Evolutionary conservation across 1,140 invertebrate genomes (phyloP).

Genomic region (Triops cancriformis): DNA sequence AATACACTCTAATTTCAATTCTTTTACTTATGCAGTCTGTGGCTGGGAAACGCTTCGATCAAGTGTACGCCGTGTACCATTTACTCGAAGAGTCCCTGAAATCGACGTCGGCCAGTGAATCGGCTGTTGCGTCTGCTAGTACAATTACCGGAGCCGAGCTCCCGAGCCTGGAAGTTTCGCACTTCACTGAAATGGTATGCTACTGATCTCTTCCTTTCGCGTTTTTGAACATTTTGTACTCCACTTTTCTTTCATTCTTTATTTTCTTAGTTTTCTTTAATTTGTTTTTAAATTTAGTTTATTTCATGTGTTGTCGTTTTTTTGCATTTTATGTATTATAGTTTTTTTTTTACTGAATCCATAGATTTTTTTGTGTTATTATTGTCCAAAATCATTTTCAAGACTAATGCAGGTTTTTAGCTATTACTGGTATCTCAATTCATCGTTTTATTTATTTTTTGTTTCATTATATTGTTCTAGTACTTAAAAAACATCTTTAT

Average conservation of each 20-base stretch:
- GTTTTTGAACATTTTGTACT: not conserved
- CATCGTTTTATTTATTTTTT: not conserved
- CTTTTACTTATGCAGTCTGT: constrained; percentile 57
- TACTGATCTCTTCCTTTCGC: constrained; percentile 19
- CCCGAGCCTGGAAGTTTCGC: constrained; percentile 39
- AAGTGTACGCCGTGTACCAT: constrained; percentile 94
- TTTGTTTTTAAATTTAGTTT: too few relatives aligned
- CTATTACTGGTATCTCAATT: too few relatives aligned
- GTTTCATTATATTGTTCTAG: too few relatives aligned
- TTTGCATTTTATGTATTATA: too few relatives aligned
- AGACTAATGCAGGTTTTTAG: too few relatives aligned
- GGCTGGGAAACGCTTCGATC: constrained; percentile 78
- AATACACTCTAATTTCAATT: not conserved
- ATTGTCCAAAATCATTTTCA: too few relatives aligned
- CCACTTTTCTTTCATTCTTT: too few relatives aligned
- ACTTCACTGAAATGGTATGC: constrained; percentile 57
- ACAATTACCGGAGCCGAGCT: constrained; percentile 38
- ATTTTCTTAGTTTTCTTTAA: too few relatives aligned
- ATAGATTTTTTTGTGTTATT: too few relatives aligned
- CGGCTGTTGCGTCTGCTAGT: constrained; percentile 41
- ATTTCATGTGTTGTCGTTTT: too few relatives aligned
- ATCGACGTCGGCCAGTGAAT: constrained; percentile 27
- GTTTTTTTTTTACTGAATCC: too few relatives aligned
- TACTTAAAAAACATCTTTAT: not conserved
- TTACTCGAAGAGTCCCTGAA: constrained; percentile 58